Base-by-base conservation (phyloP, 2,888 invertebrate genomes). In the Eueremaeus valkanovi region DNA sequence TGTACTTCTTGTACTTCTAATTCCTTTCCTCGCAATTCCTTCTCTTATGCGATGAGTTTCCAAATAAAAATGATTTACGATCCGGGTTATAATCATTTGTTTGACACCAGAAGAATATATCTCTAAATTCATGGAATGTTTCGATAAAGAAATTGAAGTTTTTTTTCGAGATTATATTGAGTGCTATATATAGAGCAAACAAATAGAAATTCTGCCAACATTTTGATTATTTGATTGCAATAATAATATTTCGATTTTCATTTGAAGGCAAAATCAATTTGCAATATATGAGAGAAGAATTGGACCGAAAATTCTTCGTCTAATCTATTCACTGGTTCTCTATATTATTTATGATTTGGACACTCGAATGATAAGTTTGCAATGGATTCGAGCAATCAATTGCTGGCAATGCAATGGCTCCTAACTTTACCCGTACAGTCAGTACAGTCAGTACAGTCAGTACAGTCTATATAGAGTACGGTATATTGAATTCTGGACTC, bases 41-140 rank as follows among this genome's bases (percentile, higher is more conserved):
- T 31, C 31, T 55, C 55, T 27, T 58, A 16, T 24, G 27, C 11
- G 61, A 63, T 63, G 33, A 63, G 55, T 55, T 55, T 55, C 27
- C 68, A 68, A 68, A 68, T 68, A 68, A 68, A 68, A 68, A n/a
- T 68, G 68, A 68, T 68, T 68, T 68, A 68, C 42, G 68, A 68
- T 68, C 24, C 42, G n/a, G 42, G 68, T 68, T 68, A 68, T 68
- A 68, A 68, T 68, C 40, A 68, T 36, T 68, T 68, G 68, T 68
- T 63, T 68, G 68, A 68, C 40, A 68, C 3, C 36, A 42, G 42
- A 68, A 68, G 11, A 31, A 55, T 55, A 55, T 66, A 66, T 66
- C 66, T 66, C 33, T 66, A 36, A 68, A 68, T 68, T 68, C 68
- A 68, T 68, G 68, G 42, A 68, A 68, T 68, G 40, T 68, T 68